These are phyloP conservation scores for Artibeus lituratus DNA, from an alignment of 2,797 vertebrate genomes.

Conservation along the genomic window DNA sequence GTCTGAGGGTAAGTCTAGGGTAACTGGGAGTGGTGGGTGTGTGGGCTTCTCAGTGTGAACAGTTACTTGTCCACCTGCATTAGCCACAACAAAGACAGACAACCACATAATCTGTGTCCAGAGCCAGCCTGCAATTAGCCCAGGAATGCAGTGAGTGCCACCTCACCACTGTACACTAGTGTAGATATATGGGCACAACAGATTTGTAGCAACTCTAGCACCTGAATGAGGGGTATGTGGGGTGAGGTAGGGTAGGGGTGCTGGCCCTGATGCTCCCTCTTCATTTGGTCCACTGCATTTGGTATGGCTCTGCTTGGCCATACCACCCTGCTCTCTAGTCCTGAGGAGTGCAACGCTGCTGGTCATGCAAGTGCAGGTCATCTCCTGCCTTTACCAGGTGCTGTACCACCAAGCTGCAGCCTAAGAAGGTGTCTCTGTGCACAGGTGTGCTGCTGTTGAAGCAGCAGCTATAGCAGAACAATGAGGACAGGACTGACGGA, in stretches of 20 bases:
- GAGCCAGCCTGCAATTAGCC: background rate
- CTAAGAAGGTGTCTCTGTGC: conserved; percentile 81
- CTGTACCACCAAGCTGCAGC: conserved; percentile 73
- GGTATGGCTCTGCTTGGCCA: conserved; percentile 62
- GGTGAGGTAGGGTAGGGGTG: background rate
- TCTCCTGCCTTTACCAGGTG: conserved; percentile 80
- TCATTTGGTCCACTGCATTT: background rate
- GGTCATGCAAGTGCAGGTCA: conserved; percentile 81
- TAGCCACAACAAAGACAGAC: background rate
- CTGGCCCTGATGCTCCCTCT: background rate
- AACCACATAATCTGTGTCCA: background rate
- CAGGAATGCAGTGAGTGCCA: background rate
- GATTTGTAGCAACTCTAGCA: conserved; percentile 76
- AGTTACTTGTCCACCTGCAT: conserved; percentile 45
- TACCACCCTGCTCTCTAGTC: conserved; percentile 77
- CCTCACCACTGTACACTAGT: background rate
- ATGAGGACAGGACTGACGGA: background rate
- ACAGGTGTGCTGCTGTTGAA: conserved; percentile 80
- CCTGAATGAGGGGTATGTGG: conserved; percentile 37
- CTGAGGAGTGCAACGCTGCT: conserved; percentile 67
- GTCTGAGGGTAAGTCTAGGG: background rate
- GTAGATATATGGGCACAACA: conserved; percentile 10
- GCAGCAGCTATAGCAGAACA: conserved; percentile 75
- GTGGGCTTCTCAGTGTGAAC: background rate
- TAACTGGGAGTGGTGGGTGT: background rate